Evolutionary conservation across 2,888 invertebrate genomes (phyloP).

Genomic region (Globia sparganii): DNA sequence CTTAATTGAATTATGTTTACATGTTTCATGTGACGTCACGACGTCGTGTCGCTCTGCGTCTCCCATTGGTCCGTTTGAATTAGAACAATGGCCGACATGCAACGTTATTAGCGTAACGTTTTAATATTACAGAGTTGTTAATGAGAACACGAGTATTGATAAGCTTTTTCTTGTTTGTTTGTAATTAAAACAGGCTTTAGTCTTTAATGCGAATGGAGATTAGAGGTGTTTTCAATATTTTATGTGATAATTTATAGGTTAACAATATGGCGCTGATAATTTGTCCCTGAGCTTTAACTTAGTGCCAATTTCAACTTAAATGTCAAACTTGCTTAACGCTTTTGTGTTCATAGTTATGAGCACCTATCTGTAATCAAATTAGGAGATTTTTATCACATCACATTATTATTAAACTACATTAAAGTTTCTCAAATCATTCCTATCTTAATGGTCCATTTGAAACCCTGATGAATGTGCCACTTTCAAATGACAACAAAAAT

Average conservation of each 20-base stretch:
- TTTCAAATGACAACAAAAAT: constrained; percentile 63
- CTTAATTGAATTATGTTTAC: constrained; percentile 89
- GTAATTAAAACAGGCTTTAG: constrained; percentile 48
- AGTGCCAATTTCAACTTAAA: constrained; percentile 19
- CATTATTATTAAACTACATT: constrained; percentile 46
- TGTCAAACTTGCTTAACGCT: constrained; percentile 19
- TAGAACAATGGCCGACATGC: constrained; percentile 81
- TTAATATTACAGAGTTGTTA: constrained; percentile 55
- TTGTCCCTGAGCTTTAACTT: background rate
- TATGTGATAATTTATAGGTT: background rate
- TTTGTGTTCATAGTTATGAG: constrained; percentile 20
- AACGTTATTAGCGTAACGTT: constrained; percentile 61
- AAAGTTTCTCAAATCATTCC: constrained; percentile 37
- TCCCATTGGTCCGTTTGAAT: constrained; percentile 79
- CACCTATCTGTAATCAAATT: constrained; percentile 52
- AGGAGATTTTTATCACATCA: constrained; percentile 49
- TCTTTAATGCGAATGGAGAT: background rate
- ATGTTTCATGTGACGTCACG: constrained; percentile 64
- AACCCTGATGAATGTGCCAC: constrained; percentile 55
- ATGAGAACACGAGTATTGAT: constrained; percentile 63
- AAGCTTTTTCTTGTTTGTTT: constrained; percentile 55
- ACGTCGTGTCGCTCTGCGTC: constrained; percentile 65
- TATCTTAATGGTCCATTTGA: constrained; percentile 60
- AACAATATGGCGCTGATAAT: constrained; percentile 13
- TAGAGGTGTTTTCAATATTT: background rate